Evolutionary conservation across 2,888 invertebrate species (phyloP).

Genomic region (Rhodophaea formosa): DNA sequence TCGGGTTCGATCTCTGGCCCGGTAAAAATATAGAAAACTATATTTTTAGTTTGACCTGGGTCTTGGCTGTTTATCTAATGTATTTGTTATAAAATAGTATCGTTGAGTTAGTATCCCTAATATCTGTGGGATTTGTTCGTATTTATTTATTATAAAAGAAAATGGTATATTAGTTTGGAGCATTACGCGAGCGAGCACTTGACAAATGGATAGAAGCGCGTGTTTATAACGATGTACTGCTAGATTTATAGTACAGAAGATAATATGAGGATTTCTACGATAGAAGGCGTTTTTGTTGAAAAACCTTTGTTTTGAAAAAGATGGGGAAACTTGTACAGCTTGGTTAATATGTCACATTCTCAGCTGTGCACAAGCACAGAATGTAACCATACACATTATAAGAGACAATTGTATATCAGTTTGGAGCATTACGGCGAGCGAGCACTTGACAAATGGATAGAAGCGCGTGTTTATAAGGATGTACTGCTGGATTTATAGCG

Average conservation of each 20-base stretch:
- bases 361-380: no score
- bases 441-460: constrained; percentile 32
- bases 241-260: constrained; percentile 22
- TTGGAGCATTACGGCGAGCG: not conserved
- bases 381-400: not conserved
- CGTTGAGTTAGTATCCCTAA: no score
- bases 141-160: no score
- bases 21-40: no score
- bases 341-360: no score
- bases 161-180: not conserved
- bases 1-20: no score
- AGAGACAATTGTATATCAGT: not conserved
- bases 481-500: constrained; percentile 24
- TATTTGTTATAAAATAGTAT: no score
- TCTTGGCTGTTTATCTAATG: no score
- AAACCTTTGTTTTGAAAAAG: constrained; percentile 13
- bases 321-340: no score
- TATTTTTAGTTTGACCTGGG: no score
- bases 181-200: constrained; percentile 18
- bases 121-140: no score
- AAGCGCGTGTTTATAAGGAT: constrained; percentile 31
- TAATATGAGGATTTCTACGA: constrained; percentile 15
- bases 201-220: constrained; percentile 32
- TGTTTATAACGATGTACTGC: constrained; percentile 30
- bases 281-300: constrained; percentile 1